Evolutionary conservation across 2,797 vertebrate genomes (phyloP), one percentile per base, ranked within the genome.

Genomic region (Danio tinwini): DNA sequence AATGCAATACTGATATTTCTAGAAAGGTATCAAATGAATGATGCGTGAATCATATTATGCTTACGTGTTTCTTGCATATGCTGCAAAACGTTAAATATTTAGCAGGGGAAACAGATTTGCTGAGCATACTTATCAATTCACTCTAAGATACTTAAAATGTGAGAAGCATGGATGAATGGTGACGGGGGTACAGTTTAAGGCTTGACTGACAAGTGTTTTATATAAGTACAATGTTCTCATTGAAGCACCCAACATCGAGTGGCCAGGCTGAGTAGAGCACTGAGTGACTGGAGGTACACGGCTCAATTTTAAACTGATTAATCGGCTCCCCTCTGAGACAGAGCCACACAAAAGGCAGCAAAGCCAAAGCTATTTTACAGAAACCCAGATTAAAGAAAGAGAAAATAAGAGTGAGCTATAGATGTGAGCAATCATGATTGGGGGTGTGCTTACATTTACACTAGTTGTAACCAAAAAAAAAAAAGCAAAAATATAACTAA

Each of bases 191-290:
- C 82, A 14, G 52, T 72, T 83, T 82, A 85, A 87, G 85, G 80
- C 79, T 87, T 91, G 90, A 91, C 85, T 91, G 88, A 86, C 89
- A 84, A 64, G n/a, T 87, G 86, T 88, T 90, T 90, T 89, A 87
- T 88, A 82, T 85, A 70, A 83, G 83, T 85, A 87, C 83, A 85
- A 84, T 90, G 84, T 90, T 89, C 87, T 86, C 76, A 88, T 88
- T 86, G 86, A 88, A 84, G 83, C 81, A 79, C 81, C 74, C 29
- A 9, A 56, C 71, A 61, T 74, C n/a, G 9, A 40, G 65, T 53
- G 53, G 62, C 61, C 21, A 72, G 81, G 76, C 77, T 69, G 75
- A 81, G 67, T 19, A 78, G 49, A n/a, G 14, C 8, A 45, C 45
- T 11, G 72, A 53, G 37, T 62, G 64, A 78, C 21, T 11, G 76